Evolutionary conservation across 2,113 vertebrate genomes (phyloP).

Genomic region (Carassius carassius): DNA sequence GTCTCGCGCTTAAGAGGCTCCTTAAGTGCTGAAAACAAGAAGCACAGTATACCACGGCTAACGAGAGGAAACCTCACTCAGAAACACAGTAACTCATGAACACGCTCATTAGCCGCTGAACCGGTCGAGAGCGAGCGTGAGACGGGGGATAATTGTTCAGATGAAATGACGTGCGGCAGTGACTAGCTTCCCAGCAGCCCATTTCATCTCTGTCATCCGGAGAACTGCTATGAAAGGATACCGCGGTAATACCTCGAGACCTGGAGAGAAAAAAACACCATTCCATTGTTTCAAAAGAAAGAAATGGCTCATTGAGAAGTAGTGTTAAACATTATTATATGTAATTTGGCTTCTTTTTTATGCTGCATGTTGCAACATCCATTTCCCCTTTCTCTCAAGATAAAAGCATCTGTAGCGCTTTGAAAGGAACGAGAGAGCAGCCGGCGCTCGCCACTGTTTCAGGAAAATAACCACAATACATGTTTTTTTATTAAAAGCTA

Average conservation of each 20-base stretch:
- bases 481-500: slow-evolving; percentile 45
- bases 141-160: slow-evolving; percentile 36
- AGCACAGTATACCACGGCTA: too few species aligned
- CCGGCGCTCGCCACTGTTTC: background rate
- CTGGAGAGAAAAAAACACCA: slow-evolving; percentile 14
- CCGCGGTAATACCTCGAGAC: background rate
- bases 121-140: background rate
- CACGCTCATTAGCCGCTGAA: background rate
- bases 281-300: slow-evolving; percentile 30
- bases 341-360: slow-evolving; percentile 39
- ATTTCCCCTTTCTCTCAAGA: slow-evolving; percentile 44
- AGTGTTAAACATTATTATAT: slow-evolving; percentile 57
- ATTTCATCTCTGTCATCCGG: slow-evolving; percentile 19
- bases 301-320: slow-evolving; percentile 43
- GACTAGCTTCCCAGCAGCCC: slow-evolving; percentile 25
- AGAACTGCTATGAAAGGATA: slow-evolving; percentile 48
- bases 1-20: slow-evolving; percentile 3
- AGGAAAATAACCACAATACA: slow-evolving; percentile 21
- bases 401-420: slow-evolving; percentile 48
- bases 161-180: slow-evolving; percentile 28
- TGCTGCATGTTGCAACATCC: slow-evolving; percentile 31
- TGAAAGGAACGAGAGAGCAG: slow-evolving; percentile 34
- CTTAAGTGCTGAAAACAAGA: slow-evolving; percentile 7
- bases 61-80: background rate
- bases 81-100: background rate